A percentile compares a stretch with the other conserved stretches of the same genome.
Conservation (phyloP, 2,888 invertebrate genomes). For the Cheilosia soror region DNA sequence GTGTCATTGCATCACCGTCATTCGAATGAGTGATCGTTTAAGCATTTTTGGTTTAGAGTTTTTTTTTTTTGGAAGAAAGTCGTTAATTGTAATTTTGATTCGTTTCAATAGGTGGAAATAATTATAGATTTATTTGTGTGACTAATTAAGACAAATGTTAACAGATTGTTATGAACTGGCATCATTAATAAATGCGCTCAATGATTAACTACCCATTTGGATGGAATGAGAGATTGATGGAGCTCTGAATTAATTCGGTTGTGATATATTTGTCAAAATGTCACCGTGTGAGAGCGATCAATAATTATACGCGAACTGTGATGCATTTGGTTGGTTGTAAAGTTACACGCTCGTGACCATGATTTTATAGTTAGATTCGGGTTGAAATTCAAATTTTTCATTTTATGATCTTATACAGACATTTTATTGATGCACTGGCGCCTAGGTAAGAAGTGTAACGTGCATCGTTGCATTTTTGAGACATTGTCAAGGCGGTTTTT, state of each 20-base stretch:
- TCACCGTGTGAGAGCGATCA: background rate
- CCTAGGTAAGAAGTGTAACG: too few species aligned
- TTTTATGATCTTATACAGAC: too few species aligned
- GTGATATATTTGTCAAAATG: background rate
- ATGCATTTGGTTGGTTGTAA: background rate
- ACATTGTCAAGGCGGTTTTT: too few species aligned
- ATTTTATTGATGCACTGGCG: too few species aligned
- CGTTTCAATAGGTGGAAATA: constrained; percentile 19
- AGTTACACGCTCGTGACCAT: background rate
- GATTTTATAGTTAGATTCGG: too few species aligned
- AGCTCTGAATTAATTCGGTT: background rate
- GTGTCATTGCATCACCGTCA: background rate
- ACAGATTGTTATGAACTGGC: constrained; percentile 10
- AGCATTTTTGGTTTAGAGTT: background rate
- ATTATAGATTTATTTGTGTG: constrained; percentile 9
- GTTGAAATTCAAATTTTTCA: too few species aligned
- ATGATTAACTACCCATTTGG: background rate
- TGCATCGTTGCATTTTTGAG: too few species aligned
- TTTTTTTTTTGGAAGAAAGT: constrained; percentile 14
- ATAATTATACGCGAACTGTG: background rate
- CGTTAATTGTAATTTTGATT: constrained; percentile 11
- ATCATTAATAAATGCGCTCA: background rate
- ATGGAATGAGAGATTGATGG: background rate
- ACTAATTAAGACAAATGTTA: constrained; percentile 8
- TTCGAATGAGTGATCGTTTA: background rate